Percentiles rank a stretch among this genome's conserved stretches.
These are phyloP conservation scores for Tympanoctomys barrerae DNA, from an alignment of 2,797 vertebrate genomes.

Conservation along the genomic window DNA sequence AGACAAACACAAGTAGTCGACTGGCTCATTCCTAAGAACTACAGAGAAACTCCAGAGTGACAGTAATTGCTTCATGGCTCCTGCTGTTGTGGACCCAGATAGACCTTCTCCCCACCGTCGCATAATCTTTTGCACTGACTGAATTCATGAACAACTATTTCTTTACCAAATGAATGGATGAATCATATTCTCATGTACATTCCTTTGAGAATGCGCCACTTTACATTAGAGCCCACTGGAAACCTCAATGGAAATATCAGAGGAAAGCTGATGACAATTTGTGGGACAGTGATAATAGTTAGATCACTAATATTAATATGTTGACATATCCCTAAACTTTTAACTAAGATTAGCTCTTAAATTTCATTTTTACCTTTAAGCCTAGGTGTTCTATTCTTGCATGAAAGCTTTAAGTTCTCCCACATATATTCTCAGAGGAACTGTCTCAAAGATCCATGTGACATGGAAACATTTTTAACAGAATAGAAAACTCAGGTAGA, in stretches of 20 bases:
- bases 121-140: background rate
- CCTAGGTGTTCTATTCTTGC: background rate
- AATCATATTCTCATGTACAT: background rate
- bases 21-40: background rate
- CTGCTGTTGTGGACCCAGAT: background rate
- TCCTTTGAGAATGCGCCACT: background rate
- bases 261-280: background rate
- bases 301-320: background rate
- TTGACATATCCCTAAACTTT: background rate
- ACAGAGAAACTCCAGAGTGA: background rate
- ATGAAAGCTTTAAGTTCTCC: background rate
- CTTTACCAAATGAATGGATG: background rate
- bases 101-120: background rate
- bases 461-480: background rate
- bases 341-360: background rate
- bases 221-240: background rate
- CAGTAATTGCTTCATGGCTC: background rate
- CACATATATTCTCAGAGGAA: background rate
- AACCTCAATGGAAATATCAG: constrained; percentile 13
- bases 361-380: background rate
- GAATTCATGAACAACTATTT: background rate
- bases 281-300: background rate
- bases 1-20: background rate
- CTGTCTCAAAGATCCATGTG: background rate
- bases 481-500: background rate